Base-by-base conservation (phyloP, 2,797 vertebrate genomes). In the Yasuhikotakia modesta region DNA sequence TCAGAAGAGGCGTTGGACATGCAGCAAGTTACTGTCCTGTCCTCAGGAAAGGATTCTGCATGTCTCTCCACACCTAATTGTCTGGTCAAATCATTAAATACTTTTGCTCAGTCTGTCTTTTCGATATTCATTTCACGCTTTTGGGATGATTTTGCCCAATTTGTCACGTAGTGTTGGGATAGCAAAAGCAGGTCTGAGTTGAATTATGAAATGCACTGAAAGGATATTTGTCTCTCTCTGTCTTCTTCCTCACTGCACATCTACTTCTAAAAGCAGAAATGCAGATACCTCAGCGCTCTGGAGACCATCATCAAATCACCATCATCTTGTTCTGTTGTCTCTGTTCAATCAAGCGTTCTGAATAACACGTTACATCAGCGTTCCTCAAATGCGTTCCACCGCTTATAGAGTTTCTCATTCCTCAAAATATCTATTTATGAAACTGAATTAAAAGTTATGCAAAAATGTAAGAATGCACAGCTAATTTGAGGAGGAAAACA, bases 51-150 rank as follows among this genome's bases (percentile, higher is more conserved):
- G 21, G 27, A 35, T 76, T 50, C 16, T 53, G 68, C 16, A 48
- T 24, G 48, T 81, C 58, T 81, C 64, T 75, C 58, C 2, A 2
- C 71, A 82, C 50, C 50, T 75, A 65, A 68, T 60, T 82, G 45
- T 76, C 52, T 27, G 3, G 16, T 79, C 66, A 53, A 57, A 69
- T 66, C 73, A 70, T 73, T 65, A 6, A 24, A 27, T 60, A 55
- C 74, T 68, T 78, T 48, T 46, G 11, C 27, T 21, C 39, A 43
- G 39, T 43, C 60, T 48, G 39, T 72, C 60, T 30, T 61, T 45
- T 32, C 74, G 5, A 7, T 12, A 35, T 35, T 16, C 2, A 6
- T 14, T 45, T 8, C 12, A 11, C 19, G 24, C 50, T 4, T 52
- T 32, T 27, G 65, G 48, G 45, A 57, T 19, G 2, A 6, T 58